Percentiles rank a stretch among this genome's conserved stretches.
These are phyloP conservation scores for Argopecten irradians DNA, from an alignment of 1,140 invertebrate species.

Conservation along the genomic window DNA sequence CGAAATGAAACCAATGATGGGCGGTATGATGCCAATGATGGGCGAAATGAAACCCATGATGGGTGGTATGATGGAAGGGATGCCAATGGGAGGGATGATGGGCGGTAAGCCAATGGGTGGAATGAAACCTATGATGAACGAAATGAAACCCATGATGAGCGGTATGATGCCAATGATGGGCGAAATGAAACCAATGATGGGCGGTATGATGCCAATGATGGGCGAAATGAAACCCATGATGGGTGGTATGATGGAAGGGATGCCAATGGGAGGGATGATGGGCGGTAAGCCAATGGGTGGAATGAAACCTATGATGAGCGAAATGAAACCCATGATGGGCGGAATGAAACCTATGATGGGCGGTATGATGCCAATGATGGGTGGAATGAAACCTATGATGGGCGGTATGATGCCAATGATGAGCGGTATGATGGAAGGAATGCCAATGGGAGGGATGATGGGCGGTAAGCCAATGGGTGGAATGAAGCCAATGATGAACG, in stretches of 20 bases:
- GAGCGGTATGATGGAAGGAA: background rate
- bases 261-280: background rate
- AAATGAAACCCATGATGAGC: background rate
- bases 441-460: background rate
- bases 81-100: background rate
- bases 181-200: background rate
- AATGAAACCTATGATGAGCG: background rate
- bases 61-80: background rate
- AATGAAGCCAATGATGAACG: background rate
- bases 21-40: too few species aligned
- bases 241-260: background rate
- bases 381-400: background rate
- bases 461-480: background rate
- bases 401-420: too few species aligned
- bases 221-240: background rate
- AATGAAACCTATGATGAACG: background rate
- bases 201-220: background rate
- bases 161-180: background rate
- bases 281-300: background rate
- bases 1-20: background rate
- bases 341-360: conserved; percentile 8
- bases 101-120: background rate
- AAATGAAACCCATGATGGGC: background rate
- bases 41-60: too few species aligned
- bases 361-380: background rate